These are phyloP conservation scores for Diachrysia chrysitis DNA, from an alignment of 2,888 invertebrate genomes.

Conservation along the genomic window DNA sequence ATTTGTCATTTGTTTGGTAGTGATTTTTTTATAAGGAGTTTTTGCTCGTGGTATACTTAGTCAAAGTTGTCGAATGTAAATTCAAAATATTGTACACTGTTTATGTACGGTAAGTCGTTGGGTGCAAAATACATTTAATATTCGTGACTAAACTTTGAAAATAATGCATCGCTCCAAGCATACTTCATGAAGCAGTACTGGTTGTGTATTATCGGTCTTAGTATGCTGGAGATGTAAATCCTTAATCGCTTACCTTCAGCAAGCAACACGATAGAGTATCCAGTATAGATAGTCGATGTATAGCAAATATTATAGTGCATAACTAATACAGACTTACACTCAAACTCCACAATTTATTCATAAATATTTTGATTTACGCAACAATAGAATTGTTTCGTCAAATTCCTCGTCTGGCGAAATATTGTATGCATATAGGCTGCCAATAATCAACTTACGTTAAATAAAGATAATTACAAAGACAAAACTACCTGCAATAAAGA, in stretches of 20 bases:
- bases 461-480: constrained; percentile 13
- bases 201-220: constrained; percentile 6
- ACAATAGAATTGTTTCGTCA: too few species aligned
- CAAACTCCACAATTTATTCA: not conserved
- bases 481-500: constrained; percentile 18
- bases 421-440: not conserved
- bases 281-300: not conserved
- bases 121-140: not conserved
- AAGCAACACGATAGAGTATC: not conserved
- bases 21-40: too few species aligned
- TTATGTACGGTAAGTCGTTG: not conserved
- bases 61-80: too few species aligned
- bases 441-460: constrained; percentile 16
- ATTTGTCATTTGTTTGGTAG: not conserved
- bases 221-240: constrained; percentile 1
- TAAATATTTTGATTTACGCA: too few species aligned
- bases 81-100: too few species aligned
- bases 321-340: not conserved
- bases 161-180: not conserved
- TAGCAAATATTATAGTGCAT: not conserved
- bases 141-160: not conserved
- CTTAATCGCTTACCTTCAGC: constrained; percentile 5
- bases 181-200: not conserved
- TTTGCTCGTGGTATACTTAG: too few species aligned
- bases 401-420: too few species aligned